phyloP scores from a whole-genome alignment of 2,113 vertebrate species.

The Pachypanchax playfairii region DNA sequence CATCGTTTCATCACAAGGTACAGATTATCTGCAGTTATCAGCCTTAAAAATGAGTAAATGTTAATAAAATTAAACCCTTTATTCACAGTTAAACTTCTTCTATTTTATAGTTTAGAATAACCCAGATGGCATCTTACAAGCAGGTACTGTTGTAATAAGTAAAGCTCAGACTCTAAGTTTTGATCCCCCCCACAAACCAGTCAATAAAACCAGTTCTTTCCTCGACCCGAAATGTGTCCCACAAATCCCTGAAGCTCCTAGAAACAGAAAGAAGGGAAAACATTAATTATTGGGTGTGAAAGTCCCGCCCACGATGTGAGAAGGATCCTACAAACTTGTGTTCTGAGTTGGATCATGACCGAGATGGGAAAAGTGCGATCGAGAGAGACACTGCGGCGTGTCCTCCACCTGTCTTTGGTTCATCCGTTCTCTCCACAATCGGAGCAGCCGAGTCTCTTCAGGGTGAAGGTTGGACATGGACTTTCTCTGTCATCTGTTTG shows the following conservation, averaged over 20 bases:
- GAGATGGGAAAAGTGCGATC: constrained; percentile 40
- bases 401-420: constrained; percentile 30
- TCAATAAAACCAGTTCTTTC: constrained; percentile 11
- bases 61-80: constrained; percentile 5
- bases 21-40: constrained; percentile 35
- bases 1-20: constrained; percentile 52
- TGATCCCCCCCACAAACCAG: constrained; percentile 22
- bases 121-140: constrained; percentile 30
- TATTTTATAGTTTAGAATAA: constrained; percentile 24
- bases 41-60: constrained; percentile 26
- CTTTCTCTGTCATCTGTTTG: constrained; percentile 86
- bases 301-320: constrained; percentile 16
- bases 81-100: constrained; percentile 39
- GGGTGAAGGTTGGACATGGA: constrained; percentile 63
- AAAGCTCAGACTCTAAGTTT: constrained; percentile 41
- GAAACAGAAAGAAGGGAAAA: constrained; percentile 42
- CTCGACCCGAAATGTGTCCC: neutral
- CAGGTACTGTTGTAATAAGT: constrained; percentile 45
- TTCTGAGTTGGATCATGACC: constrained; percentile 33
- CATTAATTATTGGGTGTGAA: constrained; percentile 12
- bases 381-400: constrained; percentile 3
- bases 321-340: constrained; percentile 44
- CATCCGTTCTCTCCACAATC: constrained; percentile 2
- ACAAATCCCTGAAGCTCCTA: constrained; percentile 15
- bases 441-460: constrained; percentile 47